Conservation (phyloP, 2,888 invertebrate genomes). For the Cosmopolites sordidus region DNA sequence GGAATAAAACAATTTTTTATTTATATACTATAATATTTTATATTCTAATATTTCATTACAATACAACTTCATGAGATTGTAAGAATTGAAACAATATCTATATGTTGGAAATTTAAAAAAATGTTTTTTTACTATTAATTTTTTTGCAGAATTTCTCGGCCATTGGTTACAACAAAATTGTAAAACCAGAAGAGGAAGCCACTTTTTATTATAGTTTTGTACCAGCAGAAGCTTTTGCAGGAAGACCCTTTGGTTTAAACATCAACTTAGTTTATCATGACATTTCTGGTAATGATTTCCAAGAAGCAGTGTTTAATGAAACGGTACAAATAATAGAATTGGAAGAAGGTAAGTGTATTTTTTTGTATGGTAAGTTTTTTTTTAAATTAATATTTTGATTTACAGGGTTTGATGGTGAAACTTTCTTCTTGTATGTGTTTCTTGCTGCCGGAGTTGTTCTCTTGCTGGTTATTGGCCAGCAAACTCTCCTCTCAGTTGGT, state of each 20-base stretch:
- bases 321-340: conserved; percentile 94
- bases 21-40: no score
- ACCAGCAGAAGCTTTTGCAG: conserved; percentile 94
- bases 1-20: no score
- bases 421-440: conserved; percentile 96
- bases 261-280: conserved; percentile 90
- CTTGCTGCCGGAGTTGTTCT: conserved; percentile 86
- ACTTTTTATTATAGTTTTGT: conserved; percentile 93
- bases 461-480: conserved; percentile 83
- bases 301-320: conserved; percentile 96
- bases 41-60: no score
- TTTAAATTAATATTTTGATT: conserved; percentile 13
- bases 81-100: no score
- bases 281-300: conserved; percentile 60
- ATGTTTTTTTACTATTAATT: not conserved
- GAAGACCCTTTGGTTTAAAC: conserved; percentile 92
- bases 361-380: not conserved
- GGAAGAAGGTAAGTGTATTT: conserved; percentile 68
- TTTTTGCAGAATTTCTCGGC: conserved; percentile 87
- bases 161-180: conserved; percentile 78
- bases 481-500: conserved; percentile 79
- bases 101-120: not conserved
- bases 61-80: no score
- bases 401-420: conserved; percentile 87
- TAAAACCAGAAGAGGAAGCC: conserved; percentile 88